Evolutionary conservation across 2,797 vertebrate genomes (phyloP).

Genomic region (Sebastes oblongus): DNA sequence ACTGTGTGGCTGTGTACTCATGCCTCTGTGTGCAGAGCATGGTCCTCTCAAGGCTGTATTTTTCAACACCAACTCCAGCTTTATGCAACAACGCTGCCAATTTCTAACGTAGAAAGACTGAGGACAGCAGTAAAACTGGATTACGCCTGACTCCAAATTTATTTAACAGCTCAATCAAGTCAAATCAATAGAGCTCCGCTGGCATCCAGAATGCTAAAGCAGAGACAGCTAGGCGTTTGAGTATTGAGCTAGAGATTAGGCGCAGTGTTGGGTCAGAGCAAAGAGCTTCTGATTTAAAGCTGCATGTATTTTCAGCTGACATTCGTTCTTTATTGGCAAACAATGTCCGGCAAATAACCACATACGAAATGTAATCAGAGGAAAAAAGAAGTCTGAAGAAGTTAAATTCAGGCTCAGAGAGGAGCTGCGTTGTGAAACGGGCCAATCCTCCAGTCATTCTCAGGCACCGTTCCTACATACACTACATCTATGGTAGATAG

Average conservation of each 20-base stretch:
- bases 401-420: background rate
- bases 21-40: background rate
- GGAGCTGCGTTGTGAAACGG: background rate
- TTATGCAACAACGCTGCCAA: slow-evolving; percentile 36
- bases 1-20: background rate
- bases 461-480: background rate
- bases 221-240: background rate
- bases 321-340: background rate
- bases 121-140: slow-evolving; percentile 57
- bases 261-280: background rate
- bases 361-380: background rate
- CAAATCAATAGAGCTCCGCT: slow-evolving; percentile 61
- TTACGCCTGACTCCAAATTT: slow-evolving; percentile 56
- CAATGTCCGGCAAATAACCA: background rate
- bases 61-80: slow-evolving; percentile 38
- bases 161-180: slow-evolving; percentile 74
- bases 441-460: background rate
- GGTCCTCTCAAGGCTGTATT: slow-evolving; percentile 14
- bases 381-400: background rate
- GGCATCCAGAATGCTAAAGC: slow-evolving; percentile 51
- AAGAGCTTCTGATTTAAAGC: slow-evolving; percentile 16
- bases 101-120: slow-evolving; percentile 42
- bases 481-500: background rate
- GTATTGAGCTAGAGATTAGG: slow-evolving; percentile 1
- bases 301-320: background rate